These are phyloP conservation scores for Aromia moschata DNA, from an alignment of 2,888 invertebrate genomes.

Conservation along the genomic window DNA sequence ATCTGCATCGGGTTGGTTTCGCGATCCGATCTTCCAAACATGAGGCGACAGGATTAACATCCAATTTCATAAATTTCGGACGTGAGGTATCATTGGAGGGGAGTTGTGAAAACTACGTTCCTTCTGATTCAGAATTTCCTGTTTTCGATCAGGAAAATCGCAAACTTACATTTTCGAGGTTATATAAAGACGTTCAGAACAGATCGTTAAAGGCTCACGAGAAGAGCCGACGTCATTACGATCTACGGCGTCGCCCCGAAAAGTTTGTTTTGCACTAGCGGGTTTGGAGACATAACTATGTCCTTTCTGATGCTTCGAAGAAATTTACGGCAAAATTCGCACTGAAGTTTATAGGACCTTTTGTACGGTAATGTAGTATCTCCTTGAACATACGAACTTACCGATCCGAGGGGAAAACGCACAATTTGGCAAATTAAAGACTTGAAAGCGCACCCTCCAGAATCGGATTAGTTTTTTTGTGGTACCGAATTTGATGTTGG, in stretches of 20 bases:
- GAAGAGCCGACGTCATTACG: constrained; percentile 14
- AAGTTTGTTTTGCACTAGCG: constrained; percentile 7
- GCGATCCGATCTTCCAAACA: constrained; percentile 22
- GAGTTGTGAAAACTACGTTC: neutral
- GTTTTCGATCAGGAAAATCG: neutral
- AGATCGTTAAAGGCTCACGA: constrained; percentile 16
- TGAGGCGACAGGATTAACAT: constrained; percentile 25
- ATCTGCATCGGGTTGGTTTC: constrained; percentile 15
- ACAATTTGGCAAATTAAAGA: constrained; percentile 36
- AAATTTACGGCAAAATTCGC: constrained; percentile 33
- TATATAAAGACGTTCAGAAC: constrained; percentile 13
- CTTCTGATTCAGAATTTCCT: neutral
- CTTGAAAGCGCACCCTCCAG: constrained; percentile 26
- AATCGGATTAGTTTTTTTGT: too few species aligned
- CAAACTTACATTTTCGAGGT: neutral
- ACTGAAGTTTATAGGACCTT: constrained; percentile 32
- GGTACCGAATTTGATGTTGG: too few species aligned
- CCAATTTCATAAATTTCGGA: constrained; percentile 29
- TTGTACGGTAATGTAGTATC: constrained; percentile 22
- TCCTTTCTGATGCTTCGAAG: constrained; percentile 30
- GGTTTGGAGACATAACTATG: constrained; percentile 28
- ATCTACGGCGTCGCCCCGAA: constrained; percentile 21
- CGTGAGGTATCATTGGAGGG: constrained; percentile 20
- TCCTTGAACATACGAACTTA: constrained; percentile 33
- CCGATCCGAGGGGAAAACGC: constrained; percentile 15